Percentiles rank a stretch among this genome's conserved stretches.
Evolutionary conservation across 2,797 vertebrate genomes (phyloP).

Genomic region (Limnodromus scolopaceus): DNA sequence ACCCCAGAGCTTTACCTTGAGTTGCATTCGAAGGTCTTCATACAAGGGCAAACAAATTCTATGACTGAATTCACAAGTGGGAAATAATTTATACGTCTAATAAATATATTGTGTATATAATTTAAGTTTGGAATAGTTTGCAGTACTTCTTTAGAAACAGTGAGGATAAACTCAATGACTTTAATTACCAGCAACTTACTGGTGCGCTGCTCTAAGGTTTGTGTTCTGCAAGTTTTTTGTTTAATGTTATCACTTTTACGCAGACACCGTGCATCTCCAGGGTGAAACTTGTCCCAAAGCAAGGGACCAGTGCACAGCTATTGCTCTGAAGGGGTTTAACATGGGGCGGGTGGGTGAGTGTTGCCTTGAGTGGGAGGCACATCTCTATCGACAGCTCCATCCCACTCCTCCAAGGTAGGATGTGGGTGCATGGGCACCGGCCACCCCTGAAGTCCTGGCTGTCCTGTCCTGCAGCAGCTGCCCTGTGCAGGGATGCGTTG

Average conservation of each 20-base stretch:
- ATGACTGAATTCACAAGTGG: background rate
- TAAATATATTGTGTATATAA: background rate
- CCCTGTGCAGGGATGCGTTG: background rate
- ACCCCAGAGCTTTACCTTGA: background rate
- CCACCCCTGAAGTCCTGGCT: background rate
- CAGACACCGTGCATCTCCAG: background rate
- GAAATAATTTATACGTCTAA: background rate
- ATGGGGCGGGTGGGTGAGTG: rapidly evolving
- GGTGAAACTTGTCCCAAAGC: background rate
- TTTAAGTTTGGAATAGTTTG: background rate
- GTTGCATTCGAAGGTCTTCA: background rate
- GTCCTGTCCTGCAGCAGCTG: background rate
- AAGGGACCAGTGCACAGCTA: rapidly evolving
- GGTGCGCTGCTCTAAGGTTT: background rate
- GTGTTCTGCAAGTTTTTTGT: background rate
- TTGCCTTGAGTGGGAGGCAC: background rate
- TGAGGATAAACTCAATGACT: background rate
- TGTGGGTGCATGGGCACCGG: rapidly evolving
- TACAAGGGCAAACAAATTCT: background rate
- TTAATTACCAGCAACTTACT: background rate
- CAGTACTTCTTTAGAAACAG: background rate
- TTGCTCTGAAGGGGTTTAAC: rapidly evolving
- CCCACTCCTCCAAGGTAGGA: background rate
- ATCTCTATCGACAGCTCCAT: rapidly evolving
- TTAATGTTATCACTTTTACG: background rate